These are phyloP conservation scores for Eciton burchellii DNA, from an alignment of 1,140 invertebrate species.

Conservation along the genomic window DNA sequence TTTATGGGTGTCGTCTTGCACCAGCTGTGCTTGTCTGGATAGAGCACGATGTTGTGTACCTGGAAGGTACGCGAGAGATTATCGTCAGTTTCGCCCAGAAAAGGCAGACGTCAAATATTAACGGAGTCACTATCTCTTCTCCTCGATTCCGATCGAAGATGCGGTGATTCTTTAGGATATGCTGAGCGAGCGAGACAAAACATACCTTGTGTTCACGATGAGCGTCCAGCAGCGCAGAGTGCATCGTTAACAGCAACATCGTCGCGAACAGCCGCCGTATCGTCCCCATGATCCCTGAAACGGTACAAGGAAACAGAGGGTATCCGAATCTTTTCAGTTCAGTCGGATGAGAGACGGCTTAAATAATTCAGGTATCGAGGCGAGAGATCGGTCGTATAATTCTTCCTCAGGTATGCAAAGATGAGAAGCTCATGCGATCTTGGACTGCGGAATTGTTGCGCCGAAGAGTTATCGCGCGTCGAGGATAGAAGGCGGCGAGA, in stretches of 20 bases:
- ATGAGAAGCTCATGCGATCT: neutral
- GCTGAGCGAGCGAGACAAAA: neutral
- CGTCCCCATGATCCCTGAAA: constrained; percentile 79
- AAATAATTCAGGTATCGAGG: neutral
- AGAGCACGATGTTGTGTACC: constrained; percentile 90
- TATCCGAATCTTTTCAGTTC: constrained; percentile 54
- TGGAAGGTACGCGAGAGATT: constrained; percentile 68
- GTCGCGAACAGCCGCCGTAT: constrained; percentile 66
- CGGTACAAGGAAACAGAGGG: constrained; percentile 51
- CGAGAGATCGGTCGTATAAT: neutral
- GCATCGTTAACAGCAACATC: constrained; percentile 70
- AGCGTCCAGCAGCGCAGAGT: constrained; percentile 75
- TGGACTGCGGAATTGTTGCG: neutral
- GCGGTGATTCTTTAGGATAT: neutral
- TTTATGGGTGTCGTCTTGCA: constrained; percentile 89
- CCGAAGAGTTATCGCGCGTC: constrained; percentile 1
- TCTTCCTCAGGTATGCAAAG: neutral
- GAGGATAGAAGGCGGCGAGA: neutral
- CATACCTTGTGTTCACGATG: constrained; percentile 84
- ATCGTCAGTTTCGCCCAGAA: neutral
- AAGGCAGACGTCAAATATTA: neutral
- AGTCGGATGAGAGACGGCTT: neutral
- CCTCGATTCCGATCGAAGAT: too few species aligned
- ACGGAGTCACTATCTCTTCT: too few species aligned
- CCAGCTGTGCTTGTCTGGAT: constrained; percentile 90